Evolutionary conservation across 2,113 vertebrate genomes (phyloP).

Genomic region (Ursus arctos): DNA sequence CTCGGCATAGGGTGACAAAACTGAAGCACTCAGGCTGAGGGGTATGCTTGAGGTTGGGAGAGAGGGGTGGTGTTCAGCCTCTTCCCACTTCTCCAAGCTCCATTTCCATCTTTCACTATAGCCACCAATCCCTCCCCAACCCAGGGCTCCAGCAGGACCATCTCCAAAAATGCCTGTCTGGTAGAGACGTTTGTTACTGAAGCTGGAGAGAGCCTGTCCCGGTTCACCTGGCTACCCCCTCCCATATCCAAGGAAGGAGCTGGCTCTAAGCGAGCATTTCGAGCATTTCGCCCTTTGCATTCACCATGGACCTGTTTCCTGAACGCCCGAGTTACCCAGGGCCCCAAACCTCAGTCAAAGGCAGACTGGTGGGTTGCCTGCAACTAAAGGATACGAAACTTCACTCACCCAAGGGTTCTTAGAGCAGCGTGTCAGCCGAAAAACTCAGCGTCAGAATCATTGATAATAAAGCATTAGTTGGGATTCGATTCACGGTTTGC

Average conservation of each 20-base stretch:
- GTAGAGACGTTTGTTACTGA: fast-evolving
- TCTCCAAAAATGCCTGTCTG: neutral
- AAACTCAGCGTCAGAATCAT: neutral
- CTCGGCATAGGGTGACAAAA: no score
- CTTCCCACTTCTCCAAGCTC: neutral
- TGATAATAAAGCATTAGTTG: neutral
- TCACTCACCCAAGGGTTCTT: neutral
- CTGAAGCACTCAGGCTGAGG: fast-evolving
- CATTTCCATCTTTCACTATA: neutral
- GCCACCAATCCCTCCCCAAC: neutral
- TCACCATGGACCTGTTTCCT: no score
- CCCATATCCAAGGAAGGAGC: neutral
- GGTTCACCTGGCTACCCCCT: neutral
- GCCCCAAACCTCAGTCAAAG: neutral
- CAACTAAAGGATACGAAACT: neutral
- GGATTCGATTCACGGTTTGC: neutral
- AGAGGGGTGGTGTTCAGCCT: neutral
- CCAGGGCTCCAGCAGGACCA: neutral
- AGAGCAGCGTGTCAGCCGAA: fast-evolving
- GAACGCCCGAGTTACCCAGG: fast-evolving
- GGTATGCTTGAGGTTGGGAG: fast-evolving
- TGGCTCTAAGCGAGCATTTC: neutral
- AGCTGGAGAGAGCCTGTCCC: neutral
- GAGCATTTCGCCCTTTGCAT: neutral
- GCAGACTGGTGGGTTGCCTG: no score